Evolutionary conservation across 1,140 invertebrate genomes (phyloP).

Genomic region (Trigoniulus corallinus): DNA sequence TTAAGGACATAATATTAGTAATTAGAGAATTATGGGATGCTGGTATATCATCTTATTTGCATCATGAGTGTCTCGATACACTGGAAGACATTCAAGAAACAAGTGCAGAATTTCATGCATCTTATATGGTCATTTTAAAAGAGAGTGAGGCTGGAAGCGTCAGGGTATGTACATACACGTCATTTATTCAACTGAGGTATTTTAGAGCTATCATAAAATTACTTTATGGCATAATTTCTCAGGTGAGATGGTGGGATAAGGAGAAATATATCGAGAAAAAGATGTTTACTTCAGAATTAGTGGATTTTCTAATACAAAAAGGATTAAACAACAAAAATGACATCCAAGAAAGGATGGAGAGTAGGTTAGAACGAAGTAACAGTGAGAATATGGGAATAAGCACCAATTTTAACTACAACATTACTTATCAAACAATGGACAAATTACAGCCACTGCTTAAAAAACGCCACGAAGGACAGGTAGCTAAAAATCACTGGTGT

Average conservation of each 20-base stretch:
- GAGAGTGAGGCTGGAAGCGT: slow-evolving; percentile 41
- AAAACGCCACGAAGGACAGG: slow-evolving; percentile 20
- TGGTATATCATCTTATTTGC: slow-evolving; percentile 33
- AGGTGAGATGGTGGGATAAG: slow-evolving; percentile 22
- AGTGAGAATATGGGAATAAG: slow-evolving; percentile 5
- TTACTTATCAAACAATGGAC: slow-evolving; percentile 14
- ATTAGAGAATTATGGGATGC: slow-evolving; percentile 38
- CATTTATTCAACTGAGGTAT: neutral
- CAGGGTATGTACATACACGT: slow-evolving; percentile 27
- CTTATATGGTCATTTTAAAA: slow-evolving; percentile 47
- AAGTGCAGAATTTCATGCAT: slow-evolving; percentile 40
- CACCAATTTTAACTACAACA: slow-evolving; percentile 2
- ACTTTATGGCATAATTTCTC: slow-evolving; percentile 3
- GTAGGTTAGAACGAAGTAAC: neutral
- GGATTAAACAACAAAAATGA: slow-evolving; percentile 12
- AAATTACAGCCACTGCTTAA: slow-evolving; percentile 17
- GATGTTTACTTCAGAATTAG: slow-evolving; percentile 33
- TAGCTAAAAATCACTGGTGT: slow-evolving; percentile 5
- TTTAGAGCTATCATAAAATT: neutral
- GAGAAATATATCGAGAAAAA: slow-evolving; percentile 42
- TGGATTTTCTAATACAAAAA: slow-evolving; percentile 28
- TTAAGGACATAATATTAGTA: slow-evolving; percentile 43
- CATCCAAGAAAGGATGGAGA: neutral
- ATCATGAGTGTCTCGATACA: slow-evolving; percentile 31
- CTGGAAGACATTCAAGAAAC: slow-evolving; percentile 49